phyloP scores from a whole-genome alignment of 2,113 vertebrate genomes.

The Lepus timidus region DNA sequence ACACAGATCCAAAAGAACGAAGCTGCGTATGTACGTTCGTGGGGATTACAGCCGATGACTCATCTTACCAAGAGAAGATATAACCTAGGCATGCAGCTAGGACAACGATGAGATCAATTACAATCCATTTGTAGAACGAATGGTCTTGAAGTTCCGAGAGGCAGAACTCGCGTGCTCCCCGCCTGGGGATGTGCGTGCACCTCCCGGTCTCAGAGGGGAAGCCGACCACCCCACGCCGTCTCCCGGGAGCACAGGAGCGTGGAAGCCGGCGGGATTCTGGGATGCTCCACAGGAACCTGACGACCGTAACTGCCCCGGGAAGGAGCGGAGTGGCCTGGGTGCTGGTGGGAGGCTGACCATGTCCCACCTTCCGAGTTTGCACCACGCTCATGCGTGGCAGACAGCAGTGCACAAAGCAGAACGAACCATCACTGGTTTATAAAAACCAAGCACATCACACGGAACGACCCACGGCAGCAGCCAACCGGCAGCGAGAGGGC shows the following conservation, averaged over 20 bases:
- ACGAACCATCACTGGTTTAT: neutral
- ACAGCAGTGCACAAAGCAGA: neutral
- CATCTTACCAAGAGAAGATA: neutral
- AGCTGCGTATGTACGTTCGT: neutral
- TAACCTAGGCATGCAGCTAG: neutral
- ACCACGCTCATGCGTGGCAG: neutral
- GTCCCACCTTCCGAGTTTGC: neutral
- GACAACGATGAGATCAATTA: neutral
- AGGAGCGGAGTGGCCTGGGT: rapidly evolving
- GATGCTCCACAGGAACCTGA: neutral
- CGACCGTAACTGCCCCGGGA: neutral
- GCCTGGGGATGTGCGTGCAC: neutral
- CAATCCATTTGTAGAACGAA: neutral
- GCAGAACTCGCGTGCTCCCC: neutral
- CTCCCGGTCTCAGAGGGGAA: too few species aligned
- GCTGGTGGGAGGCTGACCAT: neutral
- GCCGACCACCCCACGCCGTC: too few species aligned
- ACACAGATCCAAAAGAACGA: neutral
- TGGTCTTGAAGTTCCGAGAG: neutral
- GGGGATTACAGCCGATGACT: neutral
- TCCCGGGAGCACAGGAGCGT: too few species aligned
- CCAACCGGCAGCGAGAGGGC: neutral
- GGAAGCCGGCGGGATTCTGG: neutral
- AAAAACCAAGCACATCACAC: neutral
- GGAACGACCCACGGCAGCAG: too few species aligned